These are phyloP conservation scores for Drosophila melanica DNA, from an alignment of 1,140 invertebrate genomes.

Conservation along the genomic window DNA sequence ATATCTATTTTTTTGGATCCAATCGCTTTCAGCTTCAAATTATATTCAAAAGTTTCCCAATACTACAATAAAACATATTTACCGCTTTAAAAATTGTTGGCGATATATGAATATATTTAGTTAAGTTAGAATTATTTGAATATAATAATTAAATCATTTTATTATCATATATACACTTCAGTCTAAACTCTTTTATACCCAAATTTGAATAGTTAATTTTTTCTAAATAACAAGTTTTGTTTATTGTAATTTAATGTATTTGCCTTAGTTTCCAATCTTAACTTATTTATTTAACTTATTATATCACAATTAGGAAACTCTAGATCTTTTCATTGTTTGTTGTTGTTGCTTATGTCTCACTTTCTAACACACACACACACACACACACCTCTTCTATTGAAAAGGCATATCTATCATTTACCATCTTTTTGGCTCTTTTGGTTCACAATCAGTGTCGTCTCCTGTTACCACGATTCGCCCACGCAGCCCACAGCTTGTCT, in stretches of 20 bases:
- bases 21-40: neutral
- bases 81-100: neutral
- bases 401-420: constrained; percentile 6
- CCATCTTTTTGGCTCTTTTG: constrained; percentile 13
- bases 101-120: neutral
- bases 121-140: too few relatives aligned
- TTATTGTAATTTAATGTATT: too few relatives aligned
- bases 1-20: constrained; percentile 1
- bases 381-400: constrained; percentile 9
- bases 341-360: constrained; percentile 20
- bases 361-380: constrained; percentile 25
- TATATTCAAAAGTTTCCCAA: neutral
- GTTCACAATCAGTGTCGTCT: constrained; percentile 56
- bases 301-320: neutral
- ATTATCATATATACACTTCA: too few relatives aligned
- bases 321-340: constrained; percentile 15
- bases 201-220: too few relatives aligned
- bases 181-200: too few relatives aligned
- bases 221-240: too few relatives aligned
- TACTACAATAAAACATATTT: constrained; percentile 9
- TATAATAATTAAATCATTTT: too few relatives aligned
- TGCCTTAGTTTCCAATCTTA: neutral
- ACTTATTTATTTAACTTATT: constrained; percentile 1
- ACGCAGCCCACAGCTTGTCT: constrained; percentile 49
- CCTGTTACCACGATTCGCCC: constrained; percentile 58